Evolutionary conservation across 2,113 vertebrate genomes (phyloP).

Genomic region (Anas platyrhynchos): DNA sequence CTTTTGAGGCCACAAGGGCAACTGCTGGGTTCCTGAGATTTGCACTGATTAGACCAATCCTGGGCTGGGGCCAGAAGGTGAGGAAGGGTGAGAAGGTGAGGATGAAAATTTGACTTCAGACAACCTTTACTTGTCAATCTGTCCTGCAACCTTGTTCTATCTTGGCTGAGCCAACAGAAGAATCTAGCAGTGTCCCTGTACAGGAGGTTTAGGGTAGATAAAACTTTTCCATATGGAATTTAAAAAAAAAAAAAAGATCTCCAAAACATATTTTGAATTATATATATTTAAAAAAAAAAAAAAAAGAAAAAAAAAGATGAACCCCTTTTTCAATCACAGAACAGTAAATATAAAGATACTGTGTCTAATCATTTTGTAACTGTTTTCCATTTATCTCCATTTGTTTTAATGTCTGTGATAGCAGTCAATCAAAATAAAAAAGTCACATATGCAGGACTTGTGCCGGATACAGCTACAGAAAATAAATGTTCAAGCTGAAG

Average conservation of each 20-base stretch:
- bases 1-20: constrained; percentile 2
- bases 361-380: background rate
- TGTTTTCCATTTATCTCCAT: background rate
- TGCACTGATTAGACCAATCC: background rate
- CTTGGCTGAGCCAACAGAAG: background rate
- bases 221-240: background rate
- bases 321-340: background rate
- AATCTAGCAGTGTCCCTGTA: background rate
- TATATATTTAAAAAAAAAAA: background rate
- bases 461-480: background rate
- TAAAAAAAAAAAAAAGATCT: background rate
- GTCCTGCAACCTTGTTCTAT: background rate
- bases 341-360: background rate
- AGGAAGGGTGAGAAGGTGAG: background rate
- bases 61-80: background rate
- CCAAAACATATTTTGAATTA: background rate
- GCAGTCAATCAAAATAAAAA: background rate
- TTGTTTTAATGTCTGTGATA: background rate
- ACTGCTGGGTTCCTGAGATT: background rate
- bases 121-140: background rate
- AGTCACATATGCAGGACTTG: background rate
- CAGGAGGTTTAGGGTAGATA: background rate
- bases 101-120: constrained; percentile 8
- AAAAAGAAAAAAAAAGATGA: background rate
- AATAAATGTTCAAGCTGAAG: background rate